Conservation (phyloP, 2,888 invertebrate genomes). For the Drosophila prostipennis region DNA sequence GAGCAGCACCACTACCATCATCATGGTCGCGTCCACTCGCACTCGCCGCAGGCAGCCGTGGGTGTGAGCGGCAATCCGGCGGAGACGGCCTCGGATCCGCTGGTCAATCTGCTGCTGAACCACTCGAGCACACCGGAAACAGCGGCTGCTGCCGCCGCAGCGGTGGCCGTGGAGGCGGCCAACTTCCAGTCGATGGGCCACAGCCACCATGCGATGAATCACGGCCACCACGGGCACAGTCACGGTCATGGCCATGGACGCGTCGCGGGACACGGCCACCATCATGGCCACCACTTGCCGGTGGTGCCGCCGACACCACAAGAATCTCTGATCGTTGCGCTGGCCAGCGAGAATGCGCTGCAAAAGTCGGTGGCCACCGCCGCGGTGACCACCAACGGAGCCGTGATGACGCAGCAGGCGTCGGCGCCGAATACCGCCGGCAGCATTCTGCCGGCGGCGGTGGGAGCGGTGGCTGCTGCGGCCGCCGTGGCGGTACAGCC, state of each 20-base stretch:
- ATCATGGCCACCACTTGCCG: conserved; percentile 59
- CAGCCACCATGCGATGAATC: conserved; percentile 17
- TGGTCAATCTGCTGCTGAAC: conserved; percentile 80
- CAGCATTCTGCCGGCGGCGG: conserved; percentile 67
- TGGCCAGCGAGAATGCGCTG: conserved; percentile 82
- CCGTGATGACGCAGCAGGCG: conserved; percentile 80
- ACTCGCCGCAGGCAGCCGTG: conserved; percentile 54
- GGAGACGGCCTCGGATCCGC: conserved; percentile 58
- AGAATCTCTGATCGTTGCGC: conserved; percentile 84
- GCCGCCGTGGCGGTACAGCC: conserved; percentile 83
- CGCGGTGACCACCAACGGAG: conserved; percentile 78
- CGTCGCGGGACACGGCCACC: conserved; percentile 26
- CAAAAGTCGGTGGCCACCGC: conserved; percentile 82
- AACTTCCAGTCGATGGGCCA: conserved; percentile 34
- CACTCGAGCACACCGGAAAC: conserved; percentile 72
- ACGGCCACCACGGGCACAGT: conserved; percentile 18
- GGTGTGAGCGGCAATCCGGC: conserved; percentile 45
- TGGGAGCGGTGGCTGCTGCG: conserved; percentile 73
- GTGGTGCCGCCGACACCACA: conserved; percentile 77
- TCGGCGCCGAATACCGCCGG: conserved; percentile 63
- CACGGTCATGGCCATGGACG: conserved; percentile 27
- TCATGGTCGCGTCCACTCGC: conserved; percentile 45
- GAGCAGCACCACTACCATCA: conserved; percentile 85
- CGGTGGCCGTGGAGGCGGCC: conserved; percentile 58
- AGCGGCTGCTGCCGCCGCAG: conserved; percentile 49